Evolutionary conservation across 2,797 vertebrate genomes (phyloP), one percentile per base, ranked within the genome.

Genomic region (Sphenodon punctatus): DNA sequence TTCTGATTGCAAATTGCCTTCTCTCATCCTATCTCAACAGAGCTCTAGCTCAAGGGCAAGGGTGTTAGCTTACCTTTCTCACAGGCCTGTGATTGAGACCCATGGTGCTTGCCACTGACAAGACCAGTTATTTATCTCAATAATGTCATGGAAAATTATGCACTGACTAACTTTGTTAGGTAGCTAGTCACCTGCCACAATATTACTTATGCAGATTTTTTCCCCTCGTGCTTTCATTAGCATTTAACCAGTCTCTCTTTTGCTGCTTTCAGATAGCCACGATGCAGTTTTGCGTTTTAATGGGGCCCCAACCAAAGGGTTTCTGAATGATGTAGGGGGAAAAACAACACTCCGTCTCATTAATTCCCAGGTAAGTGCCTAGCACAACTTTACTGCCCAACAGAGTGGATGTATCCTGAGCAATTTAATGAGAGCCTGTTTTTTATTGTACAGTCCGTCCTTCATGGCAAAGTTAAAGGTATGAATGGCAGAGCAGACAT

Each of bases 281-380:
- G 96, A 97, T 32, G 96, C 96, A 9, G 80, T 97, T 55, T 16
- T 97, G 70, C 85, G 96, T 14, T 96, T 97, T 92, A 97, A 97
- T 36, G 94, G 92, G 23, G 96, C 96, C n/a, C 96, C 96, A 45
- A 84, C 91, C 63, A 87, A 63, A 65, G 95, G 90, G 22, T 97
- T 95, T 86, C 89, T 96, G 20, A 85, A 85, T 53, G 96, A 97
- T 16, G 96, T 97, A 56, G 96, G 96, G 16, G 89, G 88, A 17
- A 97, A 96, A 91, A 97, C 96, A 7, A 96, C 96, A 27, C 53
- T 97, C 81, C 96, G 96, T n/a, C 92, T 97, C 16, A 70, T 97
- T 69, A 97, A 97, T 74, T 97, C 97, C 20, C 96, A 97, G 96
- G 97, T 97, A 93, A 88, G 86, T 78, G 66, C 42, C 19, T 4